phyloP scores from a whole-genome alignment of 2,113 vertebrate species.

The Ochotona curzoniae region DNA sequence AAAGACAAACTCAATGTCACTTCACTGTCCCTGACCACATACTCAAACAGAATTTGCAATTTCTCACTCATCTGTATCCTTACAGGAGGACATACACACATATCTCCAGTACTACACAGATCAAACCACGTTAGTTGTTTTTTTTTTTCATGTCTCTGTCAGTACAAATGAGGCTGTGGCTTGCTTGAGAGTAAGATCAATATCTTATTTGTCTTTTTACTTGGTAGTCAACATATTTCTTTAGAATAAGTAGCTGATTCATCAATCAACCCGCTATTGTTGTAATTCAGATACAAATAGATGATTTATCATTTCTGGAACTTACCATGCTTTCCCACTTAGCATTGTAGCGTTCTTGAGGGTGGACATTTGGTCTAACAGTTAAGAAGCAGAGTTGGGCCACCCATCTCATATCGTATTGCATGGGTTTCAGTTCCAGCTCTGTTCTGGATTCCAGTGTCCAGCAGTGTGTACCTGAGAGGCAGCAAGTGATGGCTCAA shows the following conservation, averaged over 20 bases:
- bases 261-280: neutral
- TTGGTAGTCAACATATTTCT: slow-evolving; percentile 14
- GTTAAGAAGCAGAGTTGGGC: too few species aligned
- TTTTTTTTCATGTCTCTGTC: neutral
- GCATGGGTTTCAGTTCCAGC: too few species aligned
- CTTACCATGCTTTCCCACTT: neutral
- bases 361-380: too few species aligned
- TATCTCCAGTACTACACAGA: neutral
- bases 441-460: too few species aligned
- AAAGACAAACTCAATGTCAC: slow-evolving; percentile 47
- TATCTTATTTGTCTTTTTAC: neutral
- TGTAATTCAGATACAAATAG: slow-evolving; percentile 21
- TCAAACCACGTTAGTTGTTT: neutral
- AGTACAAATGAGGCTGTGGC: neutral
- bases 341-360: neutral
- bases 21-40: slow-evolving; percentile 19
- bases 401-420: too few species aligned
- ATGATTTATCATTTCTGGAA: slow-evolving; percentile 2
- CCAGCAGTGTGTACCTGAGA: too few species aligned
- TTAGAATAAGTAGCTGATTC: slow-evolving; percentile 28
- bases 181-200: neutral
- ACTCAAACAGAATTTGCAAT: slow-evolving; percentile 3
- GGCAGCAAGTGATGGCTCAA: too few species aligned
- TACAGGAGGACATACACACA: neutral
- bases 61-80: slow-evolving; percentile 15